Conservation (phyloP, 2,113 vertebrate species). For the Neodon shergylaensis region DNA sequence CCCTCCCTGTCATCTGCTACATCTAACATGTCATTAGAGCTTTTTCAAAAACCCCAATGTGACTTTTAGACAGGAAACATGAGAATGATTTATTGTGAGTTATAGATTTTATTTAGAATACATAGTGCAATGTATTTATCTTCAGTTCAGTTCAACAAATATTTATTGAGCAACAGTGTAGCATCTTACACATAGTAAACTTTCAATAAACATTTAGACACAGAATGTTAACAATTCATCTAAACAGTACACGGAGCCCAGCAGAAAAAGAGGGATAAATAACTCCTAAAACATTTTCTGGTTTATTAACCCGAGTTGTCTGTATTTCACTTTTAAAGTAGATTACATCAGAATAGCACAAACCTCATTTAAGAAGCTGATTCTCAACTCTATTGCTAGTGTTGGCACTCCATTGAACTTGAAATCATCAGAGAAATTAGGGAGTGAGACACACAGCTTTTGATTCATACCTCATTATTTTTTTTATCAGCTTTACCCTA, state of each 20-base stretch:
- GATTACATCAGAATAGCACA: neutral
- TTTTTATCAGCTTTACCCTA: neutral
- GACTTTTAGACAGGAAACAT: constrained; percentile 52
- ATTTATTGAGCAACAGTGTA: constrained; percentile 45
- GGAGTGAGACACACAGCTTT: neutral
- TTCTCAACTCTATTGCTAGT: neutral
- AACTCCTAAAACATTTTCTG: constrained; percentile 35
- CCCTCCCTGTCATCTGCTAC: neutral
- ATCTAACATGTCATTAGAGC: neutral
- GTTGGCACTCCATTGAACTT: constrained; percentile 13
- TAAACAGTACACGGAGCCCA: neutral
- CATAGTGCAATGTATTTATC: neutral
- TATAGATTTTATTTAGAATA: constrained; percentile 58
- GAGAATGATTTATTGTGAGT: constrained; percentile 41
- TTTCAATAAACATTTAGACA: constrained; percentile 58
- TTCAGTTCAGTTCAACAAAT: constrained; percentile 57
- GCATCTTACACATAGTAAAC: constrained; percentile 38
- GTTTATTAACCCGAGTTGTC: constrained; percentile 45
- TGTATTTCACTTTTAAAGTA: constrained; percentile 2
- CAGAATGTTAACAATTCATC: constrained; percentile 40
- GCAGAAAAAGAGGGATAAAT: constrained; percentile 27
- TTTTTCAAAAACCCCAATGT: constrained; percentile 27
- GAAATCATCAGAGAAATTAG: constrained; percentile 15
- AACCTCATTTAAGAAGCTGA: neutral
- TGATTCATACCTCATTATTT: neutral